phyloP scores from a whole-genome alignment of 2,888 invertebrate species.

The Adineta ricciae region DNA sequence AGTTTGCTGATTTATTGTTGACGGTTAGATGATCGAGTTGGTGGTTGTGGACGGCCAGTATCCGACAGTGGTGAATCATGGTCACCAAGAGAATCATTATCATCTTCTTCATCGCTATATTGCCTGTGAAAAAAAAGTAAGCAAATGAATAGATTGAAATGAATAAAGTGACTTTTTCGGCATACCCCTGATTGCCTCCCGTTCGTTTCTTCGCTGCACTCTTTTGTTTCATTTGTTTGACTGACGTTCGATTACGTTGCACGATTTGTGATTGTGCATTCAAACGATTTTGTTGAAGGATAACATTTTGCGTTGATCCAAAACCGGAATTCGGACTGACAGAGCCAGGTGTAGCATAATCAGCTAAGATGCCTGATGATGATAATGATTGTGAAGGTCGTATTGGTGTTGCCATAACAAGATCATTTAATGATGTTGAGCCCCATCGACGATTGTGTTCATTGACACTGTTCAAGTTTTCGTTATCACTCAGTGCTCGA shows the following conservation, averaged over 20 bases:
- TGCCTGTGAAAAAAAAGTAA: not conserved
- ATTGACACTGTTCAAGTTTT: not conserved
- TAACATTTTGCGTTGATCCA: not conserved
- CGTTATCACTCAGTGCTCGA: not conserved
- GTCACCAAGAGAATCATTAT: not conserved
- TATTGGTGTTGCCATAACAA: not conserved
- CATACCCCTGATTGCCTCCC: not conserved
- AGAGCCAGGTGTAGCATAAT: not conserved
- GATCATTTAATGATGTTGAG: not conserved
- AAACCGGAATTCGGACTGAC: not conserved
- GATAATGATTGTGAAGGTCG: not conserved
- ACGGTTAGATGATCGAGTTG: not conserved
- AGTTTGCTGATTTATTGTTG: not conserved
- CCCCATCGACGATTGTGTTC: not conserved
- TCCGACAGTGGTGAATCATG: conserved; percentile 1
- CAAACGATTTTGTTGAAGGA: not conserved
- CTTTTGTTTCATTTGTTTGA: conserved; percentile 8
- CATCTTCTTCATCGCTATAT: not conserved
- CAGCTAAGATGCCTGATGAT: not conserved
- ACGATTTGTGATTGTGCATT: not conserved
- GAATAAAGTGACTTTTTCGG: too few relatives aligned
- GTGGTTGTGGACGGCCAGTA: not conserved
- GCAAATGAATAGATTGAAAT: not conserved
- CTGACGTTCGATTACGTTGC: not conserved
- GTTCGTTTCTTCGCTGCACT: not conserved